Base-by-base conservation (phyloP, 2,113 vertebrate species). In the Equus przewalskii region DNA sequence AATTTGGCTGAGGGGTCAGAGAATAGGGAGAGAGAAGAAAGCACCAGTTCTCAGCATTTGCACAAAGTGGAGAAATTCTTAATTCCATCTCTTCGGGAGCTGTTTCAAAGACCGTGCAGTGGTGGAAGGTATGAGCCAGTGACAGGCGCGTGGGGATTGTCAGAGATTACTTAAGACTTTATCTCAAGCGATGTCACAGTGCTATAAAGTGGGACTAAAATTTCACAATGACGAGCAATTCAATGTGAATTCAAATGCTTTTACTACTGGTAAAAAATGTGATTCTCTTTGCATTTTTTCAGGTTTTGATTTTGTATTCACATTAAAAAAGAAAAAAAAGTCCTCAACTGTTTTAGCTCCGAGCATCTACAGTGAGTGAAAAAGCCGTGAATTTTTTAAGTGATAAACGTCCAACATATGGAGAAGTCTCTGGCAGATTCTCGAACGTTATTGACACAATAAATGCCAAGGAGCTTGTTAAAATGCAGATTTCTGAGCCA, bases 281-380 rank as follows among this genome's bases (percentile, higher is more conserved):
- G 41, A 46, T 49, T 75, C 36, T 75, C 28, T 14, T 93, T 64
- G 56, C 36, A 64, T 93, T 91, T 94, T 80, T 33, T 83, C 44
- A 97, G 9, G 24, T 79, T 88, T 96, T 73, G 30, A 93, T 70
- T 91, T 96, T 96, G 26, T 90, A 36, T 94, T 97, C 76, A 92
- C 18, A 49, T 92, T 85, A 0, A n/a, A 88, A 89, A 89, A 62
- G 44, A 46, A 64, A 24, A 5, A 41, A 41, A 41, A 41, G 36
- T 3, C 36, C 22, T 19, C 49, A 28, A 60, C 22, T 93, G 54
- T 79, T 98, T 97, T 83, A 65, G 44, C 54, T 96, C 51, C 92
- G 94, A 97, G 69, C 62, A 76, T 93, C 82, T 85, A 69, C 33
- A 91, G 41, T 81, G 70, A 93, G 49, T 54, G 3, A 94, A 89